Conservation (phyloP, 2,888 invertebrate species). For the Tupiocoris notatus region DNA sequence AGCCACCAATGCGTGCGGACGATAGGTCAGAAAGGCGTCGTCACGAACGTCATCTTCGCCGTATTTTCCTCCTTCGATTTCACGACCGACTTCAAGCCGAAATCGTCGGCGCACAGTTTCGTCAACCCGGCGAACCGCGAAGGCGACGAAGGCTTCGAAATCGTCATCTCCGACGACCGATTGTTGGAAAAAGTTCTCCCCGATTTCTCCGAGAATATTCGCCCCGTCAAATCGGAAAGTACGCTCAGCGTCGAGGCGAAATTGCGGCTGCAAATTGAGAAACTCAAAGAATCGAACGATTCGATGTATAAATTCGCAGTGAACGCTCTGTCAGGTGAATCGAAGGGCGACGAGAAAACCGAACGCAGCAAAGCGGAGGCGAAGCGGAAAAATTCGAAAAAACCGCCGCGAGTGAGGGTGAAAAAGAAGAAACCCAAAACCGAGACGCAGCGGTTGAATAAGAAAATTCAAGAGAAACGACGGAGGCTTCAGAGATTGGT, state of each 20-base stretch:
- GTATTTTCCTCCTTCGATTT: constrained; percentile 54
- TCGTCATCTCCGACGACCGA: constrained; percentile 35
- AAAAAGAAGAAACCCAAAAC: constrained; percentile 6
- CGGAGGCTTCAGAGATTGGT: neutral
- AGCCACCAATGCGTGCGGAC: constrained; percentile 72
- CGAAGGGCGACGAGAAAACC: neutral
- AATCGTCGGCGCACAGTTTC: constrained; percentile 29
- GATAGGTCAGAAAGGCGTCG: constrained; percentile 69
- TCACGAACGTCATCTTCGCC: constrained; percentile 70
- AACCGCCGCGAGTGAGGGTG: neutral
- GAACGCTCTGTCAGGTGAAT: constrained; percentile 54
- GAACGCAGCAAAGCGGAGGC: neutral
- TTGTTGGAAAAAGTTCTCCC: neutral
- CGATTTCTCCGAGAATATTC: neutral
- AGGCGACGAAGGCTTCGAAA: constrained; percentile 41
- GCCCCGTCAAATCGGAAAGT: neutral
- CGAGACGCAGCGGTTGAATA: neutral
- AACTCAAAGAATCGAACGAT: constrained; percentile 61
- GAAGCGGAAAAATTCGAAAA: neutral
- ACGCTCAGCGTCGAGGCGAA: constrained; percentile 49
- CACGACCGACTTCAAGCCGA: constrained; percentile 51
- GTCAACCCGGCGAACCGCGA: constrained; percentile 40
- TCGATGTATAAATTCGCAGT: constrained; percentile 61
- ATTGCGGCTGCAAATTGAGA: constrained; percentile 57
- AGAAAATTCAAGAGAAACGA: neutral